A percentile compares a stretch with the other conserved stretches of the same genome.
These are phyloP conservation scores for Gorilla gorilla DNA, from an alignment of 2,113 vertebrate species.

Conservation along the genomic window DNA sequence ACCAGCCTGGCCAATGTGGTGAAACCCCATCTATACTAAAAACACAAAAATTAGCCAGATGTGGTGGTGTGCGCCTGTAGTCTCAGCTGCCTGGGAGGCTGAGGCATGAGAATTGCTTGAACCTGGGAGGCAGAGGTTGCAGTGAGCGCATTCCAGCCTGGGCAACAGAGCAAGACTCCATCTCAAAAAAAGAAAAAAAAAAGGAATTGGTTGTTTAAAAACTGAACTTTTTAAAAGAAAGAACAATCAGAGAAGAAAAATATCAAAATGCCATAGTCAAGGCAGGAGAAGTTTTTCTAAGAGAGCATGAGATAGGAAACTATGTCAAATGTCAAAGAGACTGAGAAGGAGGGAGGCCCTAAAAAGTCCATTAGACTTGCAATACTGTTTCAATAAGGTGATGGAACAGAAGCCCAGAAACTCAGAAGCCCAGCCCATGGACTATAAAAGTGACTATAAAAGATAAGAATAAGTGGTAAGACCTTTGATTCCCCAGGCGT, in stretches of 20 bases:
- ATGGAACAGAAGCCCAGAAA: not conserved
- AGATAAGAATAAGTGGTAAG: not conserved
- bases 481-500: not conserved
- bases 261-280: not conserved
- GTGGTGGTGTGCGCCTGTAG: too few species aligned
- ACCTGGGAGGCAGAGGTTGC: too few species aligned
- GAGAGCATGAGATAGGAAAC: not conserved
- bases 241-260: not conserved
- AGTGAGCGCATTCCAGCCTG: too few species aligned
- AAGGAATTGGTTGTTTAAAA: not conserved
- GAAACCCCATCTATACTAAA: too few species aligned
- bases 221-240: not conserved
- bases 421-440: not conserved
- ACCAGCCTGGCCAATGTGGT: too few species aligned
- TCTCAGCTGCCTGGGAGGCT: too few species aligned
- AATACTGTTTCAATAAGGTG: not conserved
- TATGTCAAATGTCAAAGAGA: not conserved
- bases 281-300: not conserved
- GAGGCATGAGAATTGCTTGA: too few species aligned
- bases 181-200: too few species aligned
- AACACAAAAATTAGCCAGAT: too few species aligned
- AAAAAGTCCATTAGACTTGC: not conserved
- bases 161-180: too few species aligned
- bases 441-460: not conserved
- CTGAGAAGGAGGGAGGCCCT: not conserved